phyloP scores from a whole-genome alignment of 2,888 invertebrate species.

The Phyto melanocephala region DNA sequence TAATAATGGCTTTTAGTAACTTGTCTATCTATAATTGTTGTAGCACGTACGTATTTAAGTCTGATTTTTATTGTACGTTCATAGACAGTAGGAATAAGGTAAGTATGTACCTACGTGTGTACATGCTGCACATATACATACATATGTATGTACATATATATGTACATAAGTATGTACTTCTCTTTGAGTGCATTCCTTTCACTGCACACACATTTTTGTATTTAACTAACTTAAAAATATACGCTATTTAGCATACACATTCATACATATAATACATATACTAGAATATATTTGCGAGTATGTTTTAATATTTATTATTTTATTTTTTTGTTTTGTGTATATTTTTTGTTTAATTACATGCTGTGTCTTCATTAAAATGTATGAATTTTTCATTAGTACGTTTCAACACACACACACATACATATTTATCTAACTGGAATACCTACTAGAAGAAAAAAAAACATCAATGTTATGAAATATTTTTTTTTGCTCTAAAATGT shows the following conservation, averaged over 20 bases:
- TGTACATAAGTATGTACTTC: neutral
- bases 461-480: neutral
- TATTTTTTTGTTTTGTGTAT: no score
- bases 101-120: neutral
- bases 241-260: no score
- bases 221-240: neutral
- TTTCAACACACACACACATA: neutral
- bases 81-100: neutral
- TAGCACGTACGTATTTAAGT: constrained; percentile 46
- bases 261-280: no score
- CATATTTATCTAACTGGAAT: constrained; percentile 1
- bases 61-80: constrained; percentile 26
- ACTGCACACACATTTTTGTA: constrained; percentile 44
- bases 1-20: constrained; percentile 53
- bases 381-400: constrained; percentile 38
- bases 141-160: neutral
- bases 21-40: constrained; percentile 51
- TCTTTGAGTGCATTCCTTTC: constrained; percentile 55
- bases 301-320: constrained; percentile 10
- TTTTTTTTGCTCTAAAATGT: constrained; percentile 7
- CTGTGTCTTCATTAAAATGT: constrained; percentile 62
- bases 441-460: neutral
- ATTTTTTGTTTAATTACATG: constrained; percentile 59
- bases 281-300: constrained; percentile 7
- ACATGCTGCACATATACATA: neutral